These are phyloP conservation scores for Nemotelus pantherinus DNA, from an alignment of 2,888 invertebrate genomes.

Conservation along the genomic window DNA sequence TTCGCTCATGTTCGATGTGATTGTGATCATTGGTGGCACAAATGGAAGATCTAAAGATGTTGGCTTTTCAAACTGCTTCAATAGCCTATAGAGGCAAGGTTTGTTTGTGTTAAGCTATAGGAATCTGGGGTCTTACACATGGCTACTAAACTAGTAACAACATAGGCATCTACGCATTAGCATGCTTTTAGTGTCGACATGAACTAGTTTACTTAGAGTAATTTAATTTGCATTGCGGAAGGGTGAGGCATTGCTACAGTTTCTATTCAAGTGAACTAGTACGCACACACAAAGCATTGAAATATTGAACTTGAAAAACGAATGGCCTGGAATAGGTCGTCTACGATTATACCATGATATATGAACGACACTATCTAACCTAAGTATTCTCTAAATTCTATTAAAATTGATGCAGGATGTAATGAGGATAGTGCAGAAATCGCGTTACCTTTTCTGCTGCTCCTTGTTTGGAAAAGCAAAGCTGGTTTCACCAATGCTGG, in stretches of 20 bases:
- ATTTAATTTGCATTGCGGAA: constrained; percentile 17
- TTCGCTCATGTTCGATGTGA: constrained; percentile 80
- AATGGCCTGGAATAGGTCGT: too few relatives aligned
- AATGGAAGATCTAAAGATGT: constrained; percentile 71
- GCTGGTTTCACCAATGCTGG: constrained; percentile 62
- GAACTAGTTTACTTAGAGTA: not conserved
- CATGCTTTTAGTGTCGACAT: not conserved
- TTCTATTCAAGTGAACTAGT: not conserved
- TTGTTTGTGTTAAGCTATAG: constrained; percentile 36
- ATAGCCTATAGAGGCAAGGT: constrained; percentile 63
- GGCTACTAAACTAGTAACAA: constrained; percentile 35
- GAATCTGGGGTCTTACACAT: constrained; percentile 35
- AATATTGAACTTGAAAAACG: too few relatives aligned
- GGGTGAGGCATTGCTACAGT: constrained; percentile 4
- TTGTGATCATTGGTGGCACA: constrained; percentile 76
- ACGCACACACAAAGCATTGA: constrained; percentile 50
- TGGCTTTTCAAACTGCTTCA: constrained; percentile 73
- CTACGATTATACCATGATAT: too few relatives aligned
- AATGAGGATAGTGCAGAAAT: not conserved
- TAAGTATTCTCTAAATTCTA: constrained; percentile 11
- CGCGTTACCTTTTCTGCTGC: constrained; percentile 65
- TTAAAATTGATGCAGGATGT: constrained; percentile 5
- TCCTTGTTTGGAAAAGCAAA: constrained; percentile 62
- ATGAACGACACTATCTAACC: not conserved
- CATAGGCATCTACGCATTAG: constrained; percentile 12